Evolutionary conservation across 2,113 vertebrate species (phyloP).

Genomic region (Spheniscus mendiculus): DNA sequence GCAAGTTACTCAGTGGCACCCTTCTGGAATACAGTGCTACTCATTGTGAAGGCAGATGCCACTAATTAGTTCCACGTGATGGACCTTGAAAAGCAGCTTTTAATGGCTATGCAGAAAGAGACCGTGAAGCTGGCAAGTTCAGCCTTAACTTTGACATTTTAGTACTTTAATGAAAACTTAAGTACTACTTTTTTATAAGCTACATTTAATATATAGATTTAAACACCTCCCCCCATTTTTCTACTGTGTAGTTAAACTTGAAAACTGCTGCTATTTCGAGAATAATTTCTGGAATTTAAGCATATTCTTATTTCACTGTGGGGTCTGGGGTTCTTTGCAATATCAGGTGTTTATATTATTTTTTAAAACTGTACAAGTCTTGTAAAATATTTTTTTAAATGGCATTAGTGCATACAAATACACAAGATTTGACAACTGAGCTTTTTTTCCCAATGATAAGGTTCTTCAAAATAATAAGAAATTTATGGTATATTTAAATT

Average conservation of each 20-base stretch:
- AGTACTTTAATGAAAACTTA: neutral
- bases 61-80: neutral
- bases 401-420: neutral
- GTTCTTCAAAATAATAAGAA: neutral
- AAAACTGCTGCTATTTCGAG: neutral
- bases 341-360: neutral
- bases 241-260: neutral
- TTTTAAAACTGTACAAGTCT: neutral
- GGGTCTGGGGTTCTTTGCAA: neutral
- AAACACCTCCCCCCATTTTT: neutral
- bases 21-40: neutral
- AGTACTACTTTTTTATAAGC: neutral
- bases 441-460: accelerated
- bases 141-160: neutral
- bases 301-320: neutral
- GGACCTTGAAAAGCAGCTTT: neutral
- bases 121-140: neutral
- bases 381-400: neutral
- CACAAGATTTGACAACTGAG: neutral
- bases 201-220: neutral
- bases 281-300: neutral
- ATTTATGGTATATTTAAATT: neutral
- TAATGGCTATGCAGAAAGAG: neutral
- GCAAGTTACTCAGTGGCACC: neutral
- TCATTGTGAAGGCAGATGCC: neutral